Evolutionary conservation across 2,113 vertebrate genomes (phyloP), one percentile per base, ranked within the genome.

Genomic region (Lepidothrix coronata): DNA sequence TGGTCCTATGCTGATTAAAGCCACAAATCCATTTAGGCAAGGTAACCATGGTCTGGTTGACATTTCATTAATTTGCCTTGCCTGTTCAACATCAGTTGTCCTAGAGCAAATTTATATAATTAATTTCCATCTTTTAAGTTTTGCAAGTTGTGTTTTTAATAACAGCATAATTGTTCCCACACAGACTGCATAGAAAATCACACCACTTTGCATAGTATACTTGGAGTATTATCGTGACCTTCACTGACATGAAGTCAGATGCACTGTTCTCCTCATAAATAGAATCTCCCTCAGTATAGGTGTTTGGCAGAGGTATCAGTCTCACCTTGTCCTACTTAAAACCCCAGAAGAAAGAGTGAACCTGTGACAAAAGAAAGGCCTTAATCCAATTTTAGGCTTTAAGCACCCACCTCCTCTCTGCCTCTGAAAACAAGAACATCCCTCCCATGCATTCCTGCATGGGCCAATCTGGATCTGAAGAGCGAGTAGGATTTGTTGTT

Each of bases 1-100:
- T 0, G 5, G 37, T 18, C 10, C 51, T 46, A 9, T 28, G 12
- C 4, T 46, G 52, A 43, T 33, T 13, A 48, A 57, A 85, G 43
- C 14, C 23, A 12, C 14, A 0, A 0, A 4, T n/a, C 16, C 10
- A 4, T 14, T 22, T 4, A 7, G 41, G 17, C 28, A 65, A 44
- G 15, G 8, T 25, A 51, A 41, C 33, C 68, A 52, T 0, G 0
- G 52, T 17, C 30, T 48, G 43, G 9, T 2, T 20, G 9, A 35
- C 3, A 22, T 49, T 57, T 62, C 43, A 43, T 57, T 22, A n/a
- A 12, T 21, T 89, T n/a, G 22, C 13, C 80, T 74, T 49, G 7
- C 22, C 12, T 20, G 8, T 84, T 87, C 49, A 80, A 72, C 33
- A 46, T 8, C 27, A 57, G 27, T n/a, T 75, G n/a, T 11, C 27